Evolutionary conservation across 2,113 vertebrate genomes (phyloP).

Genomic region (Spheniscus mendiculus): DNA sequence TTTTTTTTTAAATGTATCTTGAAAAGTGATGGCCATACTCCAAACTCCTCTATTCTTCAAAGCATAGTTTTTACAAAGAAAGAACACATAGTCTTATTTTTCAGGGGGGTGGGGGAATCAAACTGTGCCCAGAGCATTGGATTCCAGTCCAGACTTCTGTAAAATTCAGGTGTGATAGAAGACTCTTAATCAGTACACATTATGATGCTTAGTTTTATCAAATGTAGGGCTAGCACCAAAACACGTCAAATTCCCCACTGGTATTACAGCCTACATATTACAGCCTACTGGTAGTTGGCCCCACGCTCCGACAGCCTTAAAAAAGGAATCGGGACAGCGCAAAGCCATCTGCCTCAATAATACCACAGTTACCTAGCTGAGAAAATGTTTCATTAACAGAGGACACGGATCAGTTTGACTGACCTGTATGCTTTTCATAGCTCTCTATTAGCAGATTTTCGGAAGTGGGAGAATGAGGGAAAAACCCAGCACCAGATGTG

Average conservation of each 20-base stretch:
- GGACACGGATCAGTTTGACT: background rate
- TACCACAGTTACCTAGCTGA: background rate
- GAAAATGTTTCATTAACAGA: background rate
- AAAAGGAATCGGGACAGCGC: background rate
- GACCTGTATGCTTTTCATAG: fast-evolving
- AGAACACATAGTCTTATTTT: background rate
- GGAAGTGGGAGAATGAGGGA: background rate
- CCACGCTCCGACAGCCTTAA: background rate
- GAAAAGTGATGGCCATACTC: background rate
- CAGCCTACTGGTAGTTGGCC: background rate
- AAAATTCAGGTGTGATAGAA: background rate
- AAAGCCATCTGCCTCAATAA: background rate
- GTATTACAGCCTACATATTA: background rate
- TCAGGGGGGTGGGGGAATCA: background rate
- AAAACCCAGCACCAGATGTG: background rate
- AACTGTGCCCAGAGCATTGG: background rate
- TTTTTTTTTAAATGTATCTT: background rate
- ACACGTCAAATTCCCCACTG: background rate
- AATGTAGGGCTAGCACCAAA: background rate
- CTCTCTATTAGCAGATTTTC: background rate
- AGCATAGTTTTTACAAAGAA: background rate
- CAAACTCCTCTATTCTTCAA: background rate
- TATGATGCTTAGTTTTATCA: background rate
- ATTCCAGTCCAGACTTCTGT: background rate
- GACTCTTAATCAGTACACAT: background rate